Evolutionary conservation across 2,888 invertebrate species (phyloP).

Genomic region (Hetaerina titia): DNA sequence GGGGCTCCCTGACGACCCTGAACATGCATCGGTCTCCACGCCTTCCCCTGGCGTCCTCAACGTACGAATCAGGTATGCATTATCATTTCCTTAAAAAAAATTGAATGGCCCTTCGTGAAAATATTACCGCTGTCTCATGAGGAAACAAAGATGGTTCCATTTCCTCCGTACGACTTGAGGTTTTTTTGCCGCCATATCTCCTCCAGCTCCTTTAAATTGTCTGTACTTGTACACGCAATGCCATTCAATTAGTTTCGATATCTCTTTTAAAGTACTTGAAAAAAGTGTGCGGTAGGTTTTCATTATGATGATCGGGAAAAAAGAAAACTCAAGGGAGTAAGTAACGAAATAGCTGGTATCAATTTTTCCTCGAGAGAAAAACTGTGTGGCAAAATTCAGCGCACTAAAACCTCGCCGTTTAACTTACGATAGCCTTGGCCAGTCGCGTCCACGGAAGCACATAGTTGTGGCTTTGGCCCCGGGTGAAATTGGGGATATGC

Average conservation of each 20-base stretch:
- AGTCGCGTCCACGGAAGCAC: too few species aligned
- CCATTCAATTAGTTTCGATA: neutral
- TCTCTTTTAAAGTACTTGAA: neutral
- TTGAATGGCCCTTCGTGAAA: neutral
- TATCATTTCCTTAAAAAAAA: neutral
- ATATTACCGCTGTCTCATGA: neutral
- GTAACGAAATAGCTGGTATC: too few species aligned
- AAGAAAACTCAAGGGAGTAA: too few species aligned
- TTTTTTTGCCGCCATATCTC: neutral
- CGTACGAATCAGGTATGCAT: neutral
- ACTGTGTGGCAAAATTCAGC: too few species aligned
- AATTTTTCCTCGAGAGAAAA: too few species aligned
- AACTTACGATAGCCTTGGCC: too few species aligned
- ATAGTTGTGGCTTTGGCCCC: too few species aligned
- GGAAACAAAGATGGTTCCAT: neutral
- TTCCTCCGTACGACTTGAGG: neutral
- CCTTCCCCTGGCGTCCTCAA: neutral
- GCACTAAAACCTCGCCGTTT: too few species aligned
- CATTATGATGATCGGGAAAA: too few species aligned
- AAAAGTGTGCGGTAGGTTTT: neutral
- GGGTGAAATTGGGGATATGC: too few species aligned
- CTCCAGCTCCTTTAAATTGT: neutral
- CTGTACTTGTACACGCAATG: neutral
- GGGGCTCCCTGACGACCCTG: neutral
- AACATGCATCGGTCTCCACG: neutral